These are phyloP conservation scores for Eulithis testata DNA, from an alignment of 2,888 invertebrate genomes.

Conservation along the genomic window DNA sequence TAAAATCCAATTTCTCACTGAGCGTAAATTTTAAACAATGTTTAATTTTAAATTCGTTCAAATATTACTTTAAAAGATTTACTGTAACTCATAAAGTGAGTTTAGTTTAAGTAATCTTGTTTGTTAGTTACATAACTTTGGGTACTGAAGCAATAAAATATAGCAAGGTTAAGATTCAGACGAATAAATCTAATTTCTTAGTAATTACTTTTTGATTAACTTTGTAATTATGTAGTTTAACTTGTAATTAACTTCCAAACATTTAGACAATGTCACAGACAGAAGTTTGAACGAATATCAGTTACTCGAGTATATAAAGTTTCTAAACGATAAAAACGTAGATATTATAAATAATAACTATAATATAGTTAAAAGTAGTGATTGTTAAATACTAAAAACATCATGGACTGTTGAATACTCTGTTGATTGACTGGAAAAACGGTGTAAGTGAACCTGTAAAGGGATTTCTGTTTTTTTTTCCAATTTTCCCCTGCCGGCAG, in stretches of 20 bases:
- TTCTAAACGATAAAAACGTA: too few relatives aligned
- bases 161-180: constrained; percentile 19
- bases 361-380: too few relatives aligned
- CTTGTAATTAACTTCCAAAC: constrained; percentile 12
- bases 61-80: constrained; percentile 15
- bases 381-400: too few relatives aligned
- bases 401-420: too few relatives aligned
- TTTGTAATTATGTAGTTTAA: constrained; percentile 10
- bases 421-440: too few relatives aligned
- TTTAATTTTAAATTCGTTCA: constrained; percentile 10
- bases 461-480: too few relatives aligned
- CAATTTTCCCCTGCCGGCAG: too few relatives aligned
- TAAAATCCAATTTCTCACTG: too few relatives aligned
- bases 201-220: constrained; percentile 23
- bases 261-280: constrained; percentile 7
- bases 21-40: too few relatives aligned
- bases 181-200: constrained; percentile 18
- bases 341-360: too few relatives aligned
- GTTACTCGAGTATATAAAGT: not conserved
- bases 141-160: constrained; percentile 26
- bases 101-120: constrained; percentile 37
- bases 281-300: not conserved
- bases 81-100: constrained; percentile 22
- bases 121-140: constrained; percentile 30
- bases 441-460: too few relatives aligned